Conservation (phyloP, 64 coral and sea anemone species). For the Actinia tenebrosa region DNA sequence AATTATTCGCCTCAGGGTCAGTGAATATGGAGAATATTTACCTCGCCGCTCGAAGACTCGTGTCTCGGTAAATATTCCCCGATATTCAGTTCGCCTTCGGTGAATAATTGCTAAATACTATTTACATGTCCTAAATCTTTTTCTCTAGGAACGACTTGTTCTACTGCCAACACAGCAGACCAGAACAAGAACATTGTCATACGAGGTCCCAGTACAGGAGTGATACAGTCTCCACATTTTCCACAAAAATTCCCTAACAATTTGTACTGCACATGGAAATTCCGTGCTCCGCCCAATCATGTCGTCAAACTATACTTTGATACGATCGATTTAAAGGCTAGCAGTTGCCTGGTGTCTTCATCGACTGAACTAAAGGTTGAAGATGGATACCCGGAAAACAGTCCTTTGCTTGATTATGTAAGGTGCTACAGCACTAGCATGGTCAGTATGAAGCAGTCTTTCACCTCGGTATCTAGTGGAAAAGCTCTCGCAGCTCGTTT, state of each 20-base stretch:
- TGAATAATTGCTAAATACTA: too few species aligned
- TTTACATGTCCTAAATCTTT: too few species aligned
- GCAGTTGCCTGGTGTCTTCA: neutral
- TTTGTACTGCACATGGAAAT: neutral
- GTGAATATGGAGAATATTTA: too few species aligned
- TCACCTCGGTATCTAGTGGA: neutral
- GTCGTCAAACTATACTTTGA: neutral
- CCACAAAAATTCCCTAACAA: neutral
- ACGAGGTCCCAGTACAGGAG: neutral
- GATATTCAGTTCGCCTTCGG: too few species aligned
- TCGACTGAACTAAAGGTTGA: neutral
- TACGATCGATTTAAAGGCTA: neutral
- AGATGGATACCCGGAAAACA: neutral
- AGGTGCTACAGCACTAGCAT: neutral
- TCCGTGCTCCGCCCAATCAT: neutral
- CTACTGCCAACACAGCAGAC: neutral
- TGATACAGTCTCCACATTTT: neutral
- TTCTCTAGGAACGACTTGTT: neutral
- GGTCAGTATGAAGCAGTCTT: neutral
- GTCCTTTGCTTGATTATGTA: neutral
- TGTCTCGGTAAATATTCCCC: too few species aligned
- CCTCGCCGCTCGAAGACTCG: too few species aligned
- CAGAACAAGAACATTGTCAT: neutral
- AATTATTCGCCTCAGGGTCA: too few species aligned
- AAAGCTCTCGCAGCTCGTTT: neutral